phyloP scores from a whole-genome alignment of 2,797 vertebrate genomes.

The Ctenosaura bakeri region DNA sequence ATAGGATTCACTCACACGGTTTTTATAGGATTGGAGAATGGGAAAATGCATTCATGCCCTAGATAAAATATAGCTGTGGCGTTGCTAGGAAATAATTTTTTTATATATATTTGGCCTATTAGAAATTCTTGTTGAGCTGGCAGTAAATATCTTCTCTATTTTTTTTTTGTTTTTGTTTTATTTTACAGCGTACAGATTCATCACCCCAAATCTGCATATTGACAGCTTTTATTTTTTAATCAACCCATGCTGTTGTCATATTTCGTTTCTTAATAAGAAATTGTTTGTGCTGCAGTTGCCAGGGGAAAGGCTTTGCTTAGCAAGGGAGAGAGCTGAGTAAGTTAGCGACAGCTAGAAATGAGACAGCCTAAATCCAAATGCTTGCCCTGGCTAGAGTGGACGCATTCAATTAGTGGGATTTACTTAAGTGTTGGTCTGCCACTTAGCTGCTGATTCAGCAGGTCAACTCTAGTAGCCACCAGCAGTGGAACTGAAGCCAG shows the following conservation, averaged over 20 bases:
- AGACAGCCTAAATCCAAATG: background rate
- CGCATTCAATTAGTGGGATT: no score
- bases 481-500: no score
- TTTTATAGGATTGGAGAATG: constrained; percentile 57
- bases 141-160: constrained; percentile 63
- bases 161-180: background rate
- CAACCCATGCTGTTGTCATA: constrained; percentile 26
- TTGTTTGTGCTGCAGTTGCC: constrained; percentile 33
- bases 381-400: no score
- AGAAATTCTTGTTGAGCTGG: constrained; percentile 48
- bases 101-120: constrained; percentile 50
- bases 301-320: constrained; percentile 31
- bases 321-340: fast-evolving
- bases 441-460: no score
- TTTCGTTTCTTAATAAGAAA: constrained; percentile 41
- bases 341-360: background rate
- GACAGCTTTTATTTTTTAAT: constrained; percentile 38
- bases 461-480: no score
- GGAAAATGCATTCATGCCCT: constrained; percentile 46
- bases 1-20: constrained; percentile 53
- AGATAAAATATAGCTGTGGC: constrained; percentile 56
- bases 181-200: constrained; percentile 39
- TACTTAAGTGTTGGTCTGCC: no score
- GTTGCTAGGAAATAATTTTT: constrained; percentile 33
- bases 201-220: constrained; percentile 47